These are phyloP conservation scores for Zosterops lateralis DNA, from an alignment of 2,113 vertebrate genomes.

Conservation along the genomic window DNA sequence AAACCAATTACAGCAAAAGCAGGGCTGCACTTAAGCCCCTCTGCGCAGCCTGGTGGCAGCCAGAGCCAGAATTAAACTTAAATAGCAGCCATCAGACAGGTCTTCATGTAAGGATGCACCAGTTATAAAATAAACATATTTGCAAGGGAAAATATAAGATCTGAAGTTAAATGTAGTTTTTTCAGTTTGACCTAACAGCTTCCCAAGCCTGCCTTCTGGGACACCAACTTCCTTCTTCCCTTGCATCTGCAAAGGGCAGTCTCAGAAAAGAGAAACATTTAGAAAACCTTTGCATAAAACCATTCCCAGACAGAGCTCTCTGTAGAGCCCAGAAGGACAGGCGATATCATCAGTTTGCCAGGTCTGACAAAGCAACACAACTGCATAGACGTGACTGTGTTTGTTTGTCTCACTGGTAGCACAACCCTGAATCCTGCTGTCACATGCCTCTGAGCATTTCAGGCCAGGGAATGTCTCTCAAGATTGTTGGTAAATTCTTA, in stretches of 20 bases:
- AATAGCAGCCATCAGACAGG: neutral
- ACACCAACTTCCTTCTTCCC: neutral
- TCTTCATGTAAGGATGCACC: neutral
- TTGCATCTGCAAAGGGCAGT: neutral
- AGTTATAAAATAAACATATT: neutral
- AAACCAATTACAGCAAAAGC: neutral
- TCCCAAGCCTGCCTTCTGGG: neutral
- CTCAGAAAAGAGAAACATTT: neutral
- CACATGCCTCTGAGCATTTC: neutral
- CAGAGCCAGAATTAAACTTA: neutral
- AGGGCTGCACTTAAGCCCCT: neutral
- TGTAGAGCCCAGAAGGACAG: neutral
- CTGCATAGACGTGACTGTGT: neutral
- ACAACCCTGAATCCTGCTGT: constrained; percentile 21
- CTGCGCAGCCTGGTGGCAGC: neutral
- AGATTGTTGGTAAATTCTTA: constrained; percentile 52
- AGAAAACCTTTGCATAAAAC: neutral
- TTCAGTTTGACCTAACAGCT: neutral
- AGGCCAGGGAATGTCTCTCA: constrained; percentile 48
- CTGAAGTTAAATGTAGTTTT: neutral
- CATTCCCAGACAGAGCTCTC: neutral
- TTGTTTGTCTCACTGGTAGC: constrained; percentile 8
- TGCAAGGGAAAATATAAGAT: neutral
- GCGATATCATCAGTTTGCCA: neutral
- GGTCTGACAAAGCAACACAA: neutral